These are phyloP conservation scores for Chydorus sphaericus DNA, from an alignment of 2,888 invertebrate species.

Conservation along the genomic window DNA sequence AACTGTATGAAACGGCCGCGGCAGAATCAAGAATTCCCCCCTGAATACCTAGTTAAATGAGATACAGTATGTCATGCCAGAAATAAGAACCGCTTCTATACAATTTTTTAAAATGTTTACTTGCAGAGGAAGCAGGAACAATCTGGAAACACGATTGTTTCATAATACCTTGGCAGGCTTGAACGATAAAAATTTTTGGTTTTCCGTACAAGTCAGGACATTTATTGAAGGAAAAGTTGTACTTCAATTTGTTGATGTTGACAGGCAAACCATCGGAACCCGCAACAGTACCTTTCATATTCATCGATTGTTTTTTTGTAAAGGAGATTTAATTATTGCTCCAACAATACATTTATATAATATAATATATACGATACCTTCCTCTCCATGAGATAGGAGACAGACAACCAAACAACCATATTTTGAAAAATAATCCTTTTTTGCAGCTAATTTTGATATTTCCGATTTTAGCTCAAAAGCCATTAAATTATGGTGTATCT, in stretches of 20 bases:
- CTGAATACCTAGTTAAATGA: too few species aligned
- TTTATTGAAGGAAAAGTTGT: neutral
- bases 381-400: neutral
- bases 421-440: neutral
- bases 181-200: neutral
- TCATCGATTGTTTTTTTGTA: too few species aligned
- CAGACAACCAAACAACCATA: neutral
- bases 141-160: too few species aligned
- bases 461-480: neutral
- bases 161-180: slow-evolving; percentile 1
- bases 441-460: neutral
- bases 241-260: neutral
- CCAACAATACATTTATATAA: too few species aligned
- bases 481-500: neutral
- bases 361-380: too few species aligned
- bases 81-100: too few species aligned
- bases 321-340: too few species aligned
- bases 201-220: neutral
- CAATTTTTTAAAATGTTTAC: neutral
- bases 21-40: too few species aligned
- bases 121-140: too few species aligned
- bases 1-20: too few species aligned
- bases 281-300: neutral
- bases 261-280: neutral
- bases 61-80: too few species aligned